A percentile compares a stretch with the other conserved stretches of the same genome.
Conservation (phyloP, 1,140 invertebrate genomes). For the Cheumatopsyche charites region DNA sequence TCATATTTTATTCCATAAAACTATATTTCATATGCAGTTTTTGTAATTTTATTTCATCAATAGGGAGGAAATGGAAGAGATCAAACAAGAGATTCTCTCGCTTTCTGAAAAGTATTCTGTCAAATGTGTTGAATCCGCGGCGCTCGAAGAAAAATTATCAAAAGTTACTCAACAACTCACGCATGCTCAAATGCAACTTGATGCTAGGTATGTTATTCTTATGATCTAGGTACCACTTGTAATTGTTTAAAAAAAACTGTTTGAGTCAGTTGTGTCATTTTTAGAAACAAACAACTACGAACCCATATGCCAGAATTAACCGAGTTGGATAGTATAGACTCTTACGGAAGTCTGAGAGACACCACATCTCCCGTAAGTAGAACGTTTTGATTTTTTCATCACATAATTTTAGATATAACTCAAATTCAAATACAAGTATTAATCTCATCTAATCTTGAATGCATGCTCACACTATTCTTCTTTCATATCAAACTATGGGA, state of each 20-base stretch:
- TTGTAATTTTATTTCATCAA: background rate
- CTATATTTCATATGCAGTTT: background rate
- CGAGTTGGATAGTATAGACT: constrained; percentile 57
- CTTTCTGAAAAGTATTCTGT: constrained; percentile 89
- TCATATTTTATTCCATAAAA: background rate
- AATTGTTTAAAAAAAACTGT: background rate
- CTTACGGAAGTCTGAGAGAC: constrained; percentile 56
- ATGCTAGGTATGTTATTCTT: constrained; percentile 64
- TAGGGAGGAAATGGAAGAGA: constrained; percentile 83
- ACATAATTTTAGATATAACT: background rate
- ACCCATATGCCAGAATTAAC: constrained; percentile 72
- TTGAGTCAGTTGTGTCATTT: background rate
- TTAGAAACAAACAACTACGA: constrained; percentile 75
- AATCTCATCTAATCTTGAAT: constrained; percentile 2
- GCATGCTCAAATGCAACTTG: constrained; percentile 76
- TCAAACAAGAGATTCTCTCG: constrained; percentile 83
- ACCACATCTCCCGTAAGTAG: constrained; percentile 54
- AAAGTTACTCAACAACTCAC: constrained; percentile 76
- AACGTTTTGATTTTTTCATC: background rate
- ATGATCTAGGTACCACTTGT: too few species aligned
- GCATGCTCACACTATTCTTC: background rate
- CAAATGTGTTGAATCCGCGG: constrained; percentile 89
- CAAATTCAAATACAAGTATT: background rate
- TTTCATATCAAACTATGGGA: too few species aligned
- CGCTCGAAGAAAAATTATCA: constrained; percentile 82